These are phyloP conservation scores for Andrena fulva DNA, from an alignment of 2,888 invertebrate genomes.

Conservation along the genomic window DNA sequence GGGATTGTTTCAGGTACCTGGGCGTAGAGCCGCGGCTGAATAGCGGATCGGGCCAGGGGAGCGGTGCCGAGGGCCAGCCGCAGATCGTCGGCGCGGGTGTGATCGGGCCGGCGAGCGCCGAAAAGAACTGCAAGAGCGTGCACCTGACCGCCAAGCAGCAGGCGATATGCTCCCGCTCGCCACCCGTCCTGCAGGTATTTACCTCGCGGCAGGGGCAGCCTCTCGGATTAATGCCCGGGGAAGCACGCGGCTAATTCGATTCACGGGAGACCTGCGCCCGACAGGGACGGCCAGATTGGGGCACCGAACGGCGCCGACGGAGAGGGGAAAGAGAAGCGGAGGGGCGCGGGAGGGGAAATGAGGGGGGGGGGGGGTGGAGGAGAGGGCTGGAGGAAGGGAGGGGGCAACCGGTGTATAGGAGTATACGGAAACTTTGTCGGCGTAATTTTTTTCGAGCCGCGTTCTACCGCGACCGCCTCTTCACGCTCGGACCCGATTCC, in stretches of 20 bases:
- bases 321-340: background rate
- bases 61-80: slow-evolving; percentile 76
- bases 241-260: slow-evolving; percentile 72
- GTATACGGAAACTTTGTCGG: slow-evolving; percentile 16
- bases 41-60: slow-evolving; percentile 69
- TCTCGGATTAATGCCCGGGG: slow-evolving; percentile 69
- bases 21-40: slow-evolving; percentile 80
- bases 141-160: slow-evolving; percentile 83
- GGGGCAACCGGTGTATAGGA: slow-evolving; percentile 10
- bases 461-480: background rate
- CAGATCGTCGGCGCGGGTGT: slow-evolving; percentile 80
- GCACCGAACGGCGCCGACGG: slow-evolving; percentile 11
- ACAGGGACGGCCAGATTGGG: background rate
- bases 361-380: too few relatives aligned
- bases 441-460: slow-evolving; percentile 24
- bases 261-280: slow-evolving; percentile 57
- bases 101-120: slow-evolving; percentile 83
- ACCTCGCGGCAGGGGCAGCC: slow-evolving; percentile 58
- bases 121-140: slow-evolving; percentile 82
- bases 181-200: slow-evolving; percentile 82
- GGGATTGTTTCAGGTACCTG: slow-evolving; percentile 79
- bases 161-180: slow-evolving; percentile 82
- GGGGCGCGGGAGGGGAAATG: background rate
- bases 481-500: slow-evolving; percentile 18
- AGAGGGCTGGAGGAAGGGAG: background rate